Conservation (phyloP, 1,140 invertebrate genomes). For the Magallana angulata region DNA sequence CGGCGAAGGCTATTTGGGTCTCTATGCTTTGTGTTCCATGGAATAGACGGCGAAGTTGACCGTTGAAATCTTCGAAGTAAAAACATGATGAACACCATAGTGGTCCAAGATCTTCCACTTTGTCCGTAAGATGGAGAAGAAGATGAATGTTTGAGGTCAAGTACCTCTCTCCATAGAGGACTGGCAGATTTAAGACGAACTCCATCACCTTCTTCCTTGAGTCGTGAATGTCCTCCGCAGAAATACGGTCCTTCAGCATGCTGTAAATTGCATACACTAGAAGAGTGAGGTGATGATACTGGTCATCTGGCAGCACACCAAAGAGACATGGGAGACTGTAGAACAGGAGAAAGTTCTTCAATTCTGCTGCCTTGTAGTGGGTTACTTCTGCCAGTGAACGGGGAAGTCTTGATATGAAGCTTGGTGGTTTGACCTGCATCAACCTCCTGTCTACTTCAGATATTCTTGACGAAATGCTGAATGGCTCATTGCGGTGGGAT, state of each 20-base stretch:
- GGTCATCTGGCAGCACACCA: neutral
- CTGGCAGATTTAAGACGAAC: constrained; percentile 36
- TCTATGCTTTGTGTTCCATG: constrained; percentile 46
- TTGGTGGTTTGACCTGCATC: constrained; percentile 25
- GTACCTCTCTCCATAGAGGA: constrained; percentile 34
- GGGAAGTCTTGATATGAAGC: constrained; percentile 24
- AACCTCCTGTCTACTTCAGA: constrained; percentile 28
- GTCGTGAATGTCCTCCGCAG: neutral
- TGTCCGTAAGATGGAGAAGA: constrained; percentile 36
- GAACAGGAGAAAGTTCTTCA: constrained; percentile 33
- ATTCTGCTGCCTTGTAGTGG: constrained; percentile 46
- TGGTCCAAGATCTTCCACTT: constrained; percentile 33
- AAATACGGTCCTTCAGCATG: neutral
- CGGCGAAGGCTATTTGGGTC: constrained; percentile 12
- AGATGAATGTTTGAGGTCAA: constrained; percentile 43
- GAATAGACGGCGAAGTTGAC: constrained; percentile 38
- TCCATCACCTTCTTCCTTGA: constrained; percentile 14
- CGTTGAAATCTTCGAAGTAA: constrained; percentile 52
- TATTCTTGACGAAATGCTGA: neutral
- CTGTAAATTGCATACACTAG: constrained; percentile 34
- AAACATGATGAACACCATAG: constrained; percentile 45
- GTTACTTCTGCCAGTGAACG: constrained; percentile 8
- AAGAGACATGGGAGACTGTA: neutral
- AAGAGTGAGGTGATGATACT: neutral
- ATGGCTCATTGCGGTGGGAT: neutral